Evolutionary conservation across 2,797 vertebrate genomes (phyloP).

Genomic region (Galagoides demidoff): DNA sequence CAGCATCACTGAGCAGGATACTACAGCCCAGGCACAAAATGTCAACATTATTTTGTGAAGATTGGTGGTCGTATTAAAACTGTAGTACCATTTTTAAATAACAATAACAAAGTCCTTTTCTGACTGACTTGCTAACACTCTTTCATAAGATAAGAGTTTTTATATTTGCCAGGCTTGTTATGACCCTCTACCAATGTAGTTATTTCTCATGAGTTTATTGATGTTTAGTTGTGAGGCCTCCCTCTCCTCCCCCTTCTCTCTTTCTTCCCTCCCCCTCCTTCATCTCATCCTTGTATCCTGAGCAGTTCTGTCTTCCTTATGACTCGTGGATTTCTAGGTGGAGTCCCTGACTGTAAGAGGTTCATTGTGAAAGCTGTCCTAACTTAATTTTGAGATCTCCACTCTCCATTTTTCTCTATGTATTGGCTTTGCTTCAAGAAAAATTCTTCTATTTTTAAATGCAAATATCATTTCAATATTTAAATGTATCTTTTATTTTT

Average conservation of each 20-base stretch:
- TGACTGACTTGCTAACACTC: neutral
- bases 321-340: neutral
- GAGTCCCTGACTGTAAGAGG: neutral
- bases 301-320: neutral
- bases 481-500: neutral
- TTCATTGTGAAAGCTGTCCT: neutral
- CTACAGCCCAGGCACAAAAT: conserved; percentile 69
- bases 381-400: neutral
- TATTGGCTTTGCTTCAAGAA: neutral
- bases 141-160: neutral
- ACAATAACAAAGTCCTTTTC: neutral
- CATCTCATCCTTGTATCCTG: neutral
- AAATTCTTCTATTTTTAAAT: neutral
- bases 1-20: conserved; percentile 67
- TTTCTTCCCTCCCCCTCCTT: neutral
- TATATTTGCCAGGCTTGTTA: neutral
- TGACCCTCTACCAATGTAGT: neutral
- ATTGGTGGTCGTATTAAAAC: conserved; percentile 35
- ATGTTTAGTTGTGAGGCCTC: neutral
- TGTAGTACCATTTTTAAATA: conserved; percentile 55
- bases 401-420: neutral
- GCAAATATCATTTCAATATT: neutral
- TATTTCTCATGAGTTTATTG: neutral
- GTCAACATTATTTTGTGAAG: neutral
- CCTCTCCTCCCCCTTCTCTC: no score